Base-by-base conservation (phyloP, 2,888 invertebrate genomes). In the Caenorhabditis panamensis region DNA sequence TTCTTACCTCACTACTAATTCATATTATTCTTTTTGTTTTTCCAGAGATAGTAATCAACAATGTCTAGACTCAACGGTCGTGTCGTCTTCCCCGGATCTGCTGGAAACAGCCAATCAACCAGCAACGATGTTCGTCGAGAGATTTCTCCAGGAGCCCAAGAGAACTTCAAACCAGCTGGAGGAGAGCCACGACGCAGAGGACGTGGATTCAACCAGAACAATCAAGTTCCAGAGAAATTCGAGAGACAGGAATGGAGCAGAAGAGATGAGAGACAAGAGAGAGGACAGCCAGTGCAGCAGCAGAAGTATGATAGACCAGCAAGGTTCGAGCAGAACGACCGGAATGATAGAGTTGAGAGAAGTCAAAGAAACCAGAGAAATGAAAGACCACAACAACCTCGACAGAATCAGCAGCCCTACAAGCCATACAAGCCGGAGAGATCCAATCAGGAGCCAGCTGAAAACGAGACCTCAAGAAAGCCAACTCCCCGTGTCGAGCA, bases 61-160 rank as follows among this genome's bases (percentile, higher is more conserved):
- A 73, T 73, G 73, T 73, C 73, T 4, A 6, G 73, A 26, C 64
- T 73, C 1, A 58, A 51, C 20, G 73, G 73, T 8, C 64, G 73
- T 41, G 41, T 73, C 22, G 49, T 58, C 2, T 73, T 59, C 26
- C 59, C 64, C 2, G 59, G 51, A 13, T 26, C 18, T 4, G n/a
- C n/a, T 18, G 47, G 18, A 47, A 47, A 3, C 9, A 6, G 4
- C 9, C 47, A 47, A n/a, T 18, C 20, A 2, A n/a, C 64, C 8
- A 9, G 3, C n/a, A 47, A 18, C 22, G 18, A 20, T 1, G 16
- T 20, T n/a, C 51, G 41, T 54, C 31, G 20, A 16, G 24, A 31
- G 6, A 11, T 47, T 9, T 47, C 47, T 6, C 16, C 16, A 5
- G 18, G 31, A 56, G 26, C 53, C 4, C 53, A 53, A 24, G 53